Evolutionary conservation across 2,888 invertebrate genomes (phyloP).

Genomic region (Ommatoiulus sabulosus): DNA sequence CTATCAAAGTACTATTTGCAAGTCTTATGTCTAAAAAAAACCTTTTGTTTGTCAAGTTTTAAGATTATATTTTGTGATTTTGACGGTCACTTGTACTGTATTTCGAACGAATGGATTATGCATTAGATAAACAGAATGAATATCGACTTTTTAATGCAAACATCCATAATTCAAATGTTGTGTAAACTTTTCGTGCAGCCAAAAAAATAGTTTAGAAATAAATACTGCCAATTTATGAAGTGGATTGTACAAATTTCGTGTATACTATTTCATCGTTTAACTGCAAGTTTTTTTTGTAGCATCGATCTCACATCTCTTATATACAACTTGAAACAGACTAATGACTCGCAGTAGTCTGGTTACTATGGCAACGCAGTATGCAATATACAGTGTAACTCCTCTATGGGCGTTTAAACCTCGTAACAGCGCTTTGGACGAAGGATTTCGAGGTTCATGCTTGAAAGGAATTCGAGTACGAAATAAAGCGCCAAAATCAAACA

Average conservation of each 20-base stretch:
- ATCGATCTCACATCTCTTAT: neutral
- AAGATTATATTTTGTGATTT: too few relatives aligned
- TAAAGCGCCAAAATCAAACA: slow-evolving; percentile 28
- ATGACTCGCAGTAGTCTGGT: slow-evolving; percentile 1
- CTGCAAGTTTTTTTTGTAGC: neutral
- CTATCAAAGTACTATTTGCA: too few relatives aligned
- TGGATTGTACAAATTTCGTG: neutral
- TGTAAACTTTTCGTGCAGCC: too few relatives aligned
- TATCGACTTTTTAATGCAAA: too few relatives aligned
- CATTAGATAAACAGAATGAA: too few relatives aligned
- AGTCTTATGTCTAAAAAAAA: too few relatives aligned
- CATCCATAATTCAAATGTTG: too few relatives aligned
- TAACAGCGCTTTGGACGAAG: neutral
- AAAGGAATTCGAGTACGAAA: neutral
- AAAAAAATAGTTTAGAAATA: too few relatives aligned
- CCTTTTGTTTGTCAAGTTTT: too few relatives aligned
- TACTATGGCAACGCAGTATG: neutral
- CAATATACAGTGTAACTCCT: neutral
- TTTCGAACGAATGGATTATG: too few relatives aligned
- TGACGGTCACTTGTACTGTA: too few relatives aligned
- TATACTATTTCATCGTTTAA: neutral
- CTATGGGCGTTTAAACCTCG: neutral
- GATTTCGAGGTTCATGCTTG: neutral
- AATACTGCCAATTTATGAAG: too few relatives aligned
- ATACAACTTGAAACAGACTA: neutral